A percentile compares a stretch with the other conserved stretches of the same genome.
Conservation (phyloP, 2,113 vertebrate species). For the Ramphastos sulfuratus region DNA sequence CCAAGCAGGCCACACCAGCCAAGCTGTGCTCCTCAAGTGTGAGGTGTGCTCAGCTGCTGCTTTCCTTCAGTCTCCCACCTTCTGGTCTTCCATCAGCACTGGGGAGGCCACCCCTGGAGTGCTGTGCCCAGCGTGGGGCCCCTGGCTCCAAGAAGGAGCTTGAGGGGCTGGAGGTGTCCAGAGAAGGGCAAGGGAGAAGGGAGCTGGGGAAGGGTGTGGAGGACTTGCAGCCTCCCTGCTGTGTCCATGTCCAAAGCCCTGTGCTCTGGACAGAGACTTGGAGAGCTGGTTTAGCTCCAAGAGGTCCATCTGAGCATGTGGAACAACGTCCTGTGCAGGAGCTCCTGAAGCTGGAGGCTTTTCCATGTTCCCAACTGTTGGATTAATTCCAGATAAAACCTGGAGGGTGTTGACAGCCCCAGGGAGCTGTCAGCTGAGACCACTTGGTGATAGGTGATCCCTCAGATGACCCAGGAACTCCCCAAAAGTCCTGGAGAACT, state of each 20-base stretch:
- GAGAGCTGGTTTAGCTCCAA: no score
- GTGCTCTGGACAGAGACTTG: no score
- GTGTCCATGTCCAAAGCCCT: no score
- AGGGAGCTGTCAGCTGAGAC: not conserved
- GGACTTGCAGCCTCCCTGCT: no score
- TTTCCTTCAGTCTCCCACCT: not conserved
- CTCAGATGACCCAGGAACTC: no score
- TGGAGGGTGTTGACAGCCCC: no score
- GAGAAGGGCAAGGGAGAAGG: no score
- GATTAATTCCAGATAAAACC: not conserved
- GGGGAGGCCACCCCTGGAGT: not conserved
- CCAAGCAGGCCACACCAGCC: not conserved
- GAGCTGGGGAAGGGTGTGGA: no score
- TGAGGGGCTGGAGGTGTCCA: not conserved
- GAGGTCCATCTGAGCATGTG: no score
- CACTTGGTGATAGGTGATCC: not conserved
- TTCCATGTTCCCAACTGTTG: accelerated
- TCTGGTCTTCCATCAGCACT: not conserved
- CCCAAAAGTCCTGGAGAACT: not conserved
- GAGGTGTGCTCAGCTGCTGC: accelerated
- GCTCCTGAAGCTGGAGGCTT: not conserved
- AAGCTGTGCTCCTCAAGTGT: not conserved
- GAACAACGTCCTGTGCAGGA: accelerated
- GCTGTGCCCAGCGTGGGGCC: not conserved
- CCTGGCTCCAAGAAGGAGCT: not conserved